Percentiles rank a stretch among this genome's conserved stretches.
These are phyloP conservation scores for Coptotermes formosanus DNA, from an alignment of 1,140 invertebrate genomes.

Conservation along the genomic window DNA sequence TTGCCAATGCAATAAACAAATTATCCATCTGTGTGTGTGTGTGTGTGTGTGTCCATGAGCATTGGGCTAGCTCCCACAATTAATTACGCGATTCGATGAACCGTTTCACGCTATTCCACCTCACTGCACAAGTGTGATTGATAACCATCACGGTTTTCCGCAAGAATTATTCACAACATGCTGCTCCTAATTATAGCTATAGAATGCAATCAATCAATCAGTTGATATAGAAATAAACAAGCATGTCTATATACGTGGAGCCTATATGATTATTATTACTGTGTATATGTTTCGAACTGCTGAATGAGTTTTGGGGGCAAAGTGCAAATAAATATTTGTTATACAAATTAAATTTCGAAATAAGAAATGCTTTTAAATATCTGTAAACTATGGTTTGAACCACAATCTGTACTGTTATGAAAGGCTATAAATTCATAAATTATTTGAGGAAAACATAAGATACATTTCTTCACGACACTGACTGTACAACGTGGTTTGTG, in stretches of 20 bases:
- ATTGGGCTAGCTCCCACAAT: not conserved
- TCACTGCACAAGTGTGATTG: constrained; percentile 23
- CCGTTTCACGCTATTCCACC: constrained; percentile 3
- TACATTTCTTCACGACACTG: too few relatives aligned
- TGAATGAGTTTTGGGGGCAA: not conserved
- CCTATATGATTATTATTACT: not conserved
- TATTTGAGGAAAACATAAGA: too few relatives aligned
- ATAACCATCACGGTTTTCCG: constrained; percentile 18
- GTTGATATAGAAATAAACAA: constrained; percentile 18
- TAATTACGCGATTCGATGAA: constrained; percentile 21
- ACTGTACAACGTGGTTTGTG: too few relatives aligned
- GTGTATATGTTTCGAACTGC: not conserved
- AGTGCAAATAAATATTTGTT: not conserved
- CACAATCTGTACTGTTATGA: too few relatives aligned
- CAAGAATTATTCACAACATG: constrained; percentile 22
- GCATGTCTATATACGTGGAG: not conserved
- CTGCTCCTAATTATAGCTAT: constrained; percentile 27
- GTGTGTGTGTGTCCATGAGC: not conserved
- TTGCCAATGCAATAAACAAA: not conserved
- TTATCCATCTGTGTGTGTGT: not conserved
- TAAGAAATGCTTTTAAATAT: not conserved
- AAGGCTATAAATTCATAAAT: too few relatives aligned
- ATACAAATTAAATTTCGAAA: constrained; percentile 1
- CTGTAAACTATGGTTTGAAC: not conserved
- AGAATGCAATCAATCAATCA: constrained; percentile 30